Evolutionary conservation across 2,113 vertebrate genomes (phyloP).

Genomic region (Myiozetetes cayanensis): DNA sequence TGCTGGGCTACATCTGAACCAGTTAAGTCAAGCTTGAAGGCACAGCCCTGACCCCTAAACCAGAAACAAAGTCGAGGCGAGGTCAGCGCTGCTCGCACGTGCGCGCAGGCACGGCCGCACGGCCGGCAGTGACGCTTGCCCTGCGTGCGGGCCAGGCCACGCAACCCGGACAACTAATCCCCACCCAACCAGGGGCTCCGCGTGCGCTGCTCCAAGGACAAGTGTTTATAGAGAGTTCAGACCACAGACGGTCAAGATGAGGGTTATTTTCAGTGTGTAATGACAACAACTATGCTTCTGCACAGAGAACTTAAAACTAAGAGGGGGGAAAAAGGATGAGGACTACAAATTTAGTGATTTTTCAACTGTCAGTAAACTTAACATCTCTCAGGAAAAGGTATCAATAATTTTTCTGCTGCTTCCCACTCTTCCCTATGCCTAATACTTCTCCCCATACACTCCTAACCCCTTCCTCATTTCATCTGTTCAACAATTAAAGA

Average conservation of each 20-base stretch:
- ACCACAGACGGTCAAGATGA: neutral
- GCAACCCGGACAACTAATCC: neutral
- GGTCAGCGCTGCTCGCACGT: neutral
- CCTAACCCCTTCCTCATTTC: neutral
- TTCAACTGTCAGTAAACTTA: neutral
- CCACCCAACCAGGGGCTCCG: neutral
- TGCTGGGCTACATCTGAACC: constrained; percentile 36
- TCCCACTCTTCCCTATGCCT: neutral
- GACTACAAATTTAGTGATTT: neutral
- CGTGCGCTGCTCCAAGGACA: neutral
- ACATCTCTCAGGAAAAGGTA: neutral
- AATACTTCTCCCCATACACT: neutral
- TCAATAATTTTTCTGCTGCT: neutral
- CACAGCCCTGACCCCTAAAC: constrained; percentile 25
- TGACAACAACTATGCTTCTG: neutral
- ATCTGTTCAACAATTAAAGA: neutral
- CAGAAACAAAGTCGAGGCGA: constrained; percentile 13
- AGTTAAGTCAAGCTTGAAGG: constrained; percentile 50
- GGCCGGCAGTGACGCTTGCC: neutral
- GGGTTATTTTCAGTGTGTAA: neutral
- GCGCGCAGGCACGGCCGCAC: neutral
- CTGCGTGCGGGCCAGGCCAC: neutral
- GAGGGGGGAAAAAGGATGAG: neutral
- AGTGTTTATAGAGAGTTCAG: neutral
- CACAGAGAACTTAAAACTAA: neutral